These are phyloP conservation scores for Myioborus melanocephalus DNA, from an alignment of 2,797 vertebrate species.

Conservation along the genomic window DNA sequence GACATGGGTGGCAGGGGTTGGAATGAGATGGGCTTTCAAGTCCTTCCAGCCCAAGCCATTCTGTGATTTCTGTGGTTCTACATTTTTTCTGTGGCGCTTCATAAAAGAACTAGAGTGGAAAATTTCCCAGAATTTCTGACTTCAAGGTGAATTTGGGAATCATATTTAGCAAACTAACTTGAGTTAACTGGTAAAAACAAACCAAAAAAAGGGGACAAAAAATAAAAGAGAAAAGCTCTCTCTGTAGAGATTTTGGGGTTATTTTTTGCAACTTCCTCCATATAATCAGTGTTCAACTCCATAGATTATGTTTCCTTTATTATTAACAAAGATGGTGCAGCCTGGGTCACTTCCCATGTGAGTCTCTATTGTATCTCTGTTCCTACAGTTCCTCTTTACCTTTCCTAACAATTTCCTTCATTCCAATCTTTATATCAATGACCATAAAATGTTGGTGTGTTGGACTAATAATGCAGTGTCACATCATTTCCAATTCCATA, in stretches of 20 bases:
- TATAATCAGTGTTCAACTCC: background rate
- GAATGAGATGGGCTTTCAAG: background rate
- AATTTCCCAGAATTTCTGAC: background rate
- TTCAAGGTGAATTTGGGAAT: background rate
- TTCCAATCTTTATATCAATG: background rate
- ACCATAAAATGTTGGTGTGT: background rate
- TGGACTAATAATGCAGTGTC: background rate
- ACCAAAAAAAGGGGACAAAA: fast-evolving
- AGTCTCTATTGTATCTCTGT: background rate
- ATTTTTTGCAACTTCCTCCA: background rate
- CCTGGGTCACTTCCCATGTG: fast-evolving
- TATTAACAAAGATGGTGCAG: background rate
- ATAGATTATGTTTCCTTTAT: background rate
- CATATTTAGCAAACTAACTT: background rate
- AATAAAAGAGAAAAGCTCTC: fast-evolving
- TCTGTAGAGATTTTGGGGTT: background rate
- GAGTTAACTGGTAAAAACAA: background rate
- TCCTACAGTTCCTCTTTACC: background rate
- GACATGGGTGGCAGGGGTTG: background rate
- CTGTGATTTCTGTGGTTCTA: background rate
- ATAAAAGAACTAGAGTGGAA: background rate
- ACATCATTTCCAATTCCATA: background rate
- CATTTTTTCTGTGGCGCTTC: background rate
- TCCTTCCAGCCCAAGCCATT: background rate
- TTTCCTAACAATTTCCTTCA: background rate